Conservation (phyloP, 2,888 invertebrate species). For the Craniophora ligustri region DNA sequence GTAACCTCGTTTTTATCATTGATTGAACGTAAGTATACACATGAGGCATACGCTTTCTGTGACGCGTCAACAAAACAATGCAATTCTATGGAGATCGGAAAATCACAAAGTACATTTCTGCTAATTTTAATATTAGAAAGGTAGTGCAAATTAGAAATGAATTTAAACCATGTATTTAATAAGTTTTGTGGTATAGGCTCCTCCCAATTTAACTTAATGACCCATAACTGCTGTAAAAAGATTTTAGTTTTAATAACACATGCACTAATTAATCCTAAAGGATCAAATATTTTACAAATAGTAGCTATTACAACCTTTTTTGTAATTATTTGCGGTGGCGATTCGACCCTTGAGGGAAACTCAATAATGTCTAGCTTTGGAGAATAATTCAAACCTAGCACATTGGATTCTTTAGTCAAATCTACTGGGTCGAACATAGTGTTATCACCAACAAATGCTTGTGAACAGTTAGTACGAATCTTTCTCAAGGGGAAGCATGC, state of each 20-base stretch:
- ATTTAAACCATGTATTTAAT: conserved; percentile 7
- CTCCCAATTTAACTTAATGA: conserved; percentile 26
- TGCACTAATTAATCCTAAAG: conserved; percentile 14
- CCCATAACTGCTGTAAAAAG: conserved; percentile 23
- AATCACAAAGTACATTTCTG: conserved; percentile 10
- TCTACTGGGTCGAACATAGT: background rate
- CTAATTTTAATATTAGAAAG: conserved; percentile 2
- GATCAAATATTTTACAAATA: conserved; percentile 11
- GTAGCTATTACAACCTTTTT: conserved; percentile 4
- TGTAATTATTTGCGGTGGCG: background rate
- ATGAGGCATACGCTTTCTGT: no score
- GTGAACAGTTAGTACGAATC: conserved; percentile 5
- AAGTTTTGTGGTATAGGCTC: conserved; percentile 12
- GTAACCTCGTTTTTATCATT: conserved; percentile 3
- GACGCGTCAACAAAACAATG: conserved; percentile 7
- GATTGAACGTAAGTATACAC: conserved; percentile 6
- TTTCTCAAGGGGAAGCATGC: conserved; percentile 6
- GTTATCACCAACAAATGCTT: background rate
- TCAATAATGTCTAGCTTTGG: conserved; percentile 1
- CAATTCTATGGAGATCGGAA: background rate
- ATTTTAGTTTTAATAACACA: conserved; percentile 25
- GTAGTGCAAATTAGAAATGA: background rate
- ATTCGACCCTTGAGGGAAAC: background rate
- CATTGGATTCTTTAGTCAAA: background rate
- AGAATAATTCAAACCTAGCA: conserved; percentile 6